Conservation (phyloP, 2,113 vertebrate genomes). For the Meriones unguiculatus region DNA sequence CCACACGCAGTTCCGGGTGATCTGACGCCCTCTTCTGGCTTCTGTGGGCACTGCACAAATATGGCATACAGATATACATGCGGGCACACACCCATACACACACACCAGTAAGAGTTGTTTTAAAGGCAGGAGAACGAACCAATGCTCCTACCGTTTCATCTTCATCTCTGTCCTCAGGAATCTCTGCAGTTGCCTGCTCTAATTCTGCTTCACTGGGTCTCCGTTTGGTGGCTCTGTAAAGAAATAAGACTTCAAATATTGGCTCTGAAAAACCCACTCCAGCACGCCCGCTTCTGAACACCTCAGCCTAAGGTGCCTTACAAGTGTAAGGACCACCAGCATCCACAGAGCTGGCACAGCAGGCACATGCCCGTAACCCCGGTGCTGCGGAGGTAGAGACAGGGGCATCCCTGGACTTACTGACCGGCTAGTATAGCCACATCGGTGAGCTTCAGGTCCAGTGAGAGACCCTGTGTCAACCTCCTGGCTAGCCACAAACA, state of each 20-base stretch:
- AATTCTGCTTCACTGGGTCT: slow-evolving; percentile 62
- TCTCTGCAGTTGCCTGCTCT: slow-evolving; percentile 1
- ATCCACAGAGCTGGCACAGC: neutral
- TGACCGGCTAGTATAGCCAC: neutral
- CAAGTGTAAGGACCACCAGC: neutral
- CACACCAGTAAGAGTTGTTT: neutral
- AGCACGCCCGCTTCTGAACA: neutral
- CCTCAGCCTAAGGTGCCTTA: too few species aligned
- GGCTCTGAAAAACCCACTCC: neutral
- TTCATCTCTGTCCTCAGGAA: slow-evolving; percentile 61
- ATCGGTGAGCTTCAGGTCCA: neutral
- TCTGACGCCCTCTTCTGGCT: neutral
- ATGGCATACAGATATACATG: neutral
- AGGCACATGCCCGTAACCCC: too few species aligned
- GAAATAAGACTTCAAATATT: neutral
- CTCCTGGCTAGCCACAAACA: neutral
- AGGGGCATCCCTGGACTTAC: neutral
- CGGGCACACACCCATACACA: neutral
- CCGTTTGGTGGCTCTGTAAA: slow-evolving; percentile 62
- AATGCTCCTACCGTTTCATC: slow-evolving; percentile 60
- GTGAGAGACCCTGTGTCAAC: neutral
- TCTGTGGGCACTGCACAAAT: neutral
- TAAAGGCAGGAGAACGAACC: neutral
- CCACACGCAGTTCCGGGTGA: neutral
- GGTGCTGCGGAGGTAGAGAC: neutral